Evolutionary conservation across 2,797 vertebrate genomes (phyloP).

Genomic region (Tangara arthus): DNA sequence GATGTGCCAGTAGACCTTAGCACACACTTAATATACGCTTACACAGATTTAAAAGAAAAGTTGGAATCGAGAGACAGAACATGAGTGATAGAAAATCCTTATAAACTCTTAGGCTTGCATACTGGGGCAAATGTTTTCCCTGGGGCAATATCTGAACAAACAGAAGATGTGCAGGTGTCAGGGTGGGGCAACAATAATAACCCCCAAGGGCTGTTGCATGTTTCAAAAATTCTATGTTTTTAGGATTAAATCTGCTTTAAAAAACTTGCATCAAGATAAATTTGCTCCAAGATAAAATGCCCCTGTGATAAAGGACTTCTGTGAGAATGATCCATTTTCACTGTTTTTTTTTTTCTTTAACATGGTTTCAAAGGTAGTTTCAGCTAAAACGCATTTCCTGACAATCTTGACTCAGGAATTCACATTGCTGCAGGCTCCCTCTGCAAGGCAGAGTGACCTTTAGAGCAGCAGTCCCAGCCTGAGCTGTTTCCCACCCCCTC

Average conservation of each 20-base stretch:
- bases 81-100: neutral
- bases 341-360: neutral
- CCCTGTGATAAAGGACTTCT: neutral
- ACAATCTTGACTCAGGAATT: constrained; percentile 17
- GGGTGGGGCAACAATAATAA: neutral
- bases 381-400: constrained; percentile 10
- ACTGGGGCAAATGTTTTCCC: neutral
- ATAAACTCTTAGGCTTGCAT: neutral
- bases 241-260: neutral
- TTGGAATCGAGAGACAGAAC: neutral
- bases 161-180: constrained; percentile 28
- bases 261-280: neutral
- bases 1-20: neutral
- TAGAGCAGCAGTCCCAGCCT: neutral
- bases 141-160: neutral
- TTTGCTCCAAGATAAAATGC: neutral
- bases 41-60: neutral
- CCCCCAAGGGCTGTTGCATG: neutral
- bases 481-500: neutral
- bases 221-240: neutral
- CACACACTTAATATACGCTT: neutral
- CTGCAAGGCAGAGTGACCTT: constrained; percentile 39
- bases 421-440: constrained; percentile 8
- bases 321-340: neutral
- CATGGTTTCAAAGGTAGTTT: neutral